These are phyloP conservation scores for Eretmochelys imbricata DNA, from an alignment of 2,113 vertebrate species.

Conservation along the genomic window DNA sequence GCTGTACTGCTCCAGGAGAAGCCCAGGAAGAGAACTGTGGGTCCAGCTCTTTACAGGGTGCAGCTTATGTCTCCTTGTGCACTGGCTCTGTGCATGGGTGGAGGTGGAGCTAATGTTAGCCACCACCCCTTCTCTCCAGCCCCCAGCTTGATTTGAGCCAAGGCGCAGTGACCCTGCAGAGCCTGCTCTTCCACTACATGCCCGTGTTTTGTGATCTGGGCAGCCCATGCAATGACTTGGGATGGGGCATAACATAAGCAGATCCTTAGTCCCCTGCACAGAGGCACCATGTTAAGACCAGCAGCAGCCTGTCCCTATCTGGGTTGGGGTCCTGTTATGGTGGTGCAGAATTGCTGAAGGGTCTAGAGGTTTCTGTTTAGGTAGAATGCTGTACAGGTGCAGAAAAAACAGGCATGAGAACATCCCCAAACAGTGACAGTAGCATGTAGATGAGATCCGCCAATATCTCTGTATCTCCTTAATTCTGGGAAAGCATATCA, in stretches of 20 bases:
- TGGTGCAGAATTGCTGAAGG: accelerated
- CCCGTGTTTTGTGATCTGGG: not conserved
- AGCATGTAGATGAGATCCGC: not conserved
- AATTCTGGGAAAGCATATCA: not conserved
- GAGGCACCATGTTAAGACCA: not conserved
- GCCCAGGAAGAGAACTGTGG: accelerated
- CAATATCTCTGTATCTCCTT: not conserved
- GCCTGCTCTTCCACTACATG: not conserved
- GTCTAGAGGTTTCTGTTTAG: conserved; percentile 17
- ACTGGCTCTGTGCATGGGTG: not conserved
- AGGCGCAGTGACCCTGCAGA: not conserved
- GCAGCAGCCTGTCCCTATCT: not conserved
- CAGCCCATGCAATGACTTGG: not conserved
- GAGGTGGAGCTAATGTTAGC: not conserved
- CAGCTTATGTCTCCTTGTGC: not conserved
- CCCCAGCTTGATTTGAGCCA: not conserved
- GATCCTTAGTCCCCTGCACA: not conserved
- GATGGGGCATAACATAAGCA: not conserved
- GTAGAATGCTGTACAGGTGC: accelerated
- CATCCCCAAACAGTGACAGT: not conserved
- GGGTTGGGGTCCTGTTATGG: accelerated
- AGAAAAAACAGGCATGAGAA: accelerated
- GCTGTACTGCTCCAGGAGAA: not conserved
- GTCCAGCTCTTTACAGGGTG: accelerated
- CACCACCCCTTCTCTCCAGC: accelerated